Evolutionary conservation across 2,888 invertebrate genomes (phyloP), one percentile per base, ranked within the genome.

Genomic region (Patella pellucida): DNA sequence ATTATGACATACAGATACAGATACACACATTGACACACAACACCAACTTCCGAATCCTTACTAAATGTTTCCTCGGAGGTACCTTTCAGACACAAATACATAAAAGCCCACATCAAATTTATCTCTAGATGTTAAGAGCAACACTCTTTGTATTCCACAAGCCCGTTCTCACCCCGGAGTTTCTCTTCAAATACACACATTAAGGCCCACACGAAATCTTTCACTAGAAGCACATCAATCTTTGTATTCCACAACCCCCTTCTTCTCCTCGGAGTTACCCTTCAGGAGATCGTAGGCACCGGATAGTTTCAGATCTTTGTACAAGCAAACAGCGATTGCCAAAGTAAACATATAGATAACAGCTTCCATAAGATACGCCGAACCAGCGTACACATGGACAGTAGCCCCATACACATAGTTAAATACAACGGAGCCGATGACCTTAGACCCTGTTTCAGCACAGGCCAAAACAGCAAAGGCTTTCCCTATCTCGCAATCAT

Each of bases 401-500:
- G 90, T 89, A 15, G 85, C 85, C n/a, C 86, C 83, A 79, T 90
- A 91, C 52, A 90, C 73, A 72, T 82, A 84, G 5, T 86, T 87
- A 79, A 90, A 89, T 41, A 88, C 79, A 2, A 89, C 79, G 0
- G 87, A 82, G 0, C 90, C 90, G 9, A 89, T 31, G 0, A 90
- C 81, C 75, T 86, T 89, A 1, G 90, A 85, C 1, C 86, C 80
- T 0, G 90, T 89, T 78, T 90, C 90, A 0, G 86, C 87, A 72
- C 87, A 85, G 7, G 90, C 87, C 2, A 90, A 79, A 15, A 90
- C 78, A 4, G 90, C 87, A 76, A 91, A 91, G 16, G 85, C 83
- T 77, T 90, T 89, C 0, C 90, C 89, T 15, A 89, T 81, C 76
- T 90, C 90, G 68, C 88, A 84, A 41, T 89, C 87, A 23, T 81